A percentile compares a stretch with the other conserved stretches of the same genome.
Evolutionary conservation across 2,888 invertebrate genomes (phyloP).

Genomic region (Agapostemon virescens): DNA sequence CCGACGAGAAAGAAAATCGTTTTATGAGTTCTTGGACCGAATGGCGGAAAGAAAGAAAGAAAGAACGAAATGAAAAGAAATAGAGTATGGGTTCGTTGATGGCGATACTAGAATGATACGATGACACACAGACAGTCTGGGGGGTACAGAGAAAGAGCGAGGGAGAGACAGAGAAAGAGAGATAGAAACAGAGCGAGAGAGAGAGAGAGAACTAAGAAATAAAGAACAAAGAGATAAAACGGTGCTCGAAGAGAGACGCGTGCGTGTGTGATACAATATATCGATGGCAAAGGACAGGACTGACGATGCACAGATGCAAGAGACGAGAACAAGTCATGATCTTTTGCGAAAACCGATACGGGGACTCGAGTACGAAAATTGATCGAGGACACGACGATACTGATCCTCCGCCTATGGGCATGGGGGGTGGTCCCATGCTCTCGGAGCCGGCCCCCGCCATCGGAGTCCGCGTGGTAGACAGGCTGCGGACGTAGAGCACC

Average conservation of each 20-base stretch:
- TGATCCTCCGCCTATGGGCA: constrained; percentile 23
- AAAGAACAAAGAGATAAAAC: constrained; percentile 31
- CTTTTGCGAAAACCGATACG: constrained; percentile 30
- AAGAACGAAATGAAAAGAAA: neutral
- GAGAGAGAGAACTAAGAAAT: constrained; percentile 19
- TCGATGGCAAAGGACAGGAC: constrained; percentile 57
- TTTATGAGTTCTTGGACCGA: constrained; percentile 6
- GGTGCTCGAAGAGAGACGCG: constrained; percentile 62
- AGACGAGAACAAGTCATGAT: constrained; percentile 49
- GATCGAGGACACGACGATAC: constrained; percentile 51
- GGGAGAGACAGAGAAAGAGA: neutral
- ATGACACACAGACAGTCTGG: constrained; percentile 32
- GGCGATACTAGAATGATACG: constrained; percentile 27
- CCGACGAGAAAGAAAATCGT: constrained; percentile 12
- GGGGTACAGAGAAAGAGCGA: neutral
- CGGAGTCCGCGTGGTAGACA: neutral
- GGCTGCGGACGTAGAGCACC: neutral
- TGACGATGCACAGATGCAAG: constrained; percentile 73
- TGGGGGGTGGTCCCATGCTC: constrained; percentile 2
- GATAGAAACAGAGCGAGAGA: neutral
- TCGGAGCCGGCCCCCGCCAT: constrained; percentile 24
- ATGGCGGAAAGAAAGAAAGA: neutral
- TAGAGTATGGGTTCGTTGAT: neutral
- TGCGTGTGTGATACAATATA: constrained; percentile 60
- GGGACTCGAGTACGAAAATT: constrained; percentile 45